These are phyloP conservation scores for Eretmochelys imbricata DNA, from an alignment of 2,113 vertebrate species.

Conservation along the genomic window DNA sequence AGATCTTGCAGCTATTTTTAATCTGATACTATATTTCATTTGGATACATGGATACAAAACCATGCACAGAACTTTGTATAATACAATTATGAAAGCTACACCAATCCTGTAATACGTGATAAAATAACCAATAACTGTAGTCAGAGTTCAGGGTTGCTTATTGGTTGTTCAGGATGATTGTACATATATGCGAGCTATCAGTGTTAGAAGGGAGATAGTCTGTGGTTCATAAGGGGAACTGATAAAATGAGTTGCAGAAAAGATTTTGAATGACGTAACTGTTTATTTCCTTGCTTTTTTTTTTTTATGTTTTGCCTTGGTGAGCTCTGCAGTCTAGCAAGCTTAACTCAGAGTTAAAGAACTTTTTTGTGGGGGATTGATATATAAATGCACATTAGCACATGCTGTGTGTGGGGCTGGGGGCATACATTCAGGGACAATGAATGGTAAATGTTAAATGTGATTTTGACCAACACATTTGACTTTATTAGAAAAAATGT, in stretches of 20 bases:
- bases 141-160: background rate
- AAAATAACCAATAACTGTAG: background rate
- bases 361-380: background rate
- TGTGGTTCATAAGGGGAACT: background rate
- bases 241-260: background rate
- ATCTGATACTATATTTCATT: background rate
- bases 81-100: background rate
- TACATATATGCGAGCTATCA: accelerated
- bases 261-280: background rate
- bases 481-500: background rate
- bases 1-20: background rate
- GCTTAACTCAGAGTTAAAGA: background rate
- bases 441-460: background rate
- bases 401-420: too few species aligned
- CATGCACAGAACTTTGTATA: background rate
- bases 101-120: background rate
- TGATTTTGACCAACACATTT: background rate
- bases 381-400: background rate
- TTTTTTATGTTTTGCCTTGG: accelerated
- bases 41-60: background rate
- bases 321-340: background rate
- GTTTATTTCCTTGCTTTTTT: background rate
- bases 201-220: background rate
- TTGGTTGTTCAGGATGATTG: background rate
- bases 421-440: background rate